Evolutionary conservation across 2,113 vertebrate genomes (phyloP), one percentile per base, ranked within the genome.

Genomic region (Boleophthalmus pectinirostris): DNA sequence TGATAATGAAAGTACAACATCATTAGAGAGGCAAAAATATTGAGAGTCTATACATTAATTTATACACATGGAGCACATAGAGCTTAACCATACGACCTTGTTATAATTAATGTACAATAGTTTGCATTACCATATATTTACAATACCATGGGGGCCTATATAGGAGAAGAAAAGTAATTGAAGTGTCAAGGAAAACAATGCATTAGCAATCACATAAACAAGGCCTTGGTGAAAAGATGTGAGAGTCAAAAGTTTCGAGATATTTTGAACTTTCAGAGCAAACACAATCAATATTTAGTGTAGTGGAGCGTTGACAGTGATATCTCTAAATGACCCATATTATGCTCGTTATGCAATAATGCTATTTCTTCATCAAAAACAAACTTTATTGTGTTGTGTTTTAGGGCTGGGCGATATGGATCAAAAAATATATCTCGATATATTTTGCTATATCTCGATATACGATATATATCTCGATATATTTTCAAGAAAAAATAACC

Each of bases 1-100:
- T 33, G 58, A 33, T 61, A 61, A 61, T 61, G 58, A 61, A 33
- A 61, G 58, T 61, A 33, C 24, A 61, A 33, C 15, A 61, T 61
- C 15, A 33, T 61, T 33, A 61, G 58, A 6, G 58, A 16, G 14
- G 25, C 57, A 33, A 33, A 33, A 29, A 60, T 18, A 61, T 24
- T 15, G 25, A 33, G 3, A 29, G 15, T 33, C 15, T 33, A 14
- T 33, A 33, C 14, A 8, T 16, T 61, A 61, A 15, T 58, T 5
- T 15, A 58, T 21, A 24, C 3, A 58, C 21, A 14, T 25, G 14
- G 21, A 58, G 54, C 21, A 9, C 54, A 56, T 11, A 56, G n/a
- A 23, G 54, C 9, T 23, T 56, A 51, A 51, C 15, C 47, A 51
- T 51, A 53, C 10, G 38, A 43, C 49, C 20, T 20, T 18, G 10